Base-by-base conservation (phyloP, 1,140 invertebrate species). In the Trachymyrmex cornetzi region DNA sequence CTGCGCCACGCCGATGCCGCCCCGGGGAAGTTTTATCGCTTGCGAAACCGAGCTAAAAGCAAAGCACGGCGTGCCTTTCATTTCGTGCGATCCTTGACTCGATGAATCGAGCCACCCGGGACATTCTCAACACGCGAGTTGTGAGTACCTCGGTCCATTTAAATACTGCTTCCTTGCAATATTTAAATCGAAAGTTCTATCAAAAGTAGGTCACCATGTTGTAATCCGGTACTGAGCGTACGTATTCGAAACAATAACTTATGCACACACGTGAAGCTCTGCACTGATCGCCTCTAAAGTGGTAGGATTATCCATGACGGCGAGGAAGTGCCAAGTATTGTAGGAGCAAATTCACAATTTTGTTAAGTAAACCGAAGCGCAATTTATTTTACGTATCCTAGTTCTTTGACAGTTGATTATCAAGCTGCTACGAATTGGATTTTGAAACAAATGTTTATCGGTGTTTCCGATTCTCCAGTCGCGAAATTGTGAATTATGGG, bases 1-100 rank as follows among this genome's bases (percentile, higher is more conserved):
- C 66, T 14, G n/a, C 19, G 14, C 61, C 24, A 44, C 44, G 64
- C 30, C 14, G 38, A n/a, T 30, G 44, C 14, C 4, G 57, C 27
- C 50, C 14, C 30, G 22, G 34, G 22, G 2, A 57, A 44, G 66
- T 81, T 81, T 81, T 81, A 81, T 81, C 66, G 50, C 79, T 22
- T 34, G 22, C 48, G 50, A 53, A 53, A 30, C 19, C 16, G 27
- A 48, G 48, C 22, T 81, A 72, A 81, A 81, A 81, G 66, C 48
- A 55, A 34, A 22, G 12, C 19, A 71, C 50, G 48, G 61, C 77
- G 14, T 81, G 48, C 50, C 50, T 71, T 44, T 81, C 79, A 81
- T 81, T 72, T 72, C 55, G 66, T 34, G 66, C 66, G 50, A 55
- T 2, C 19, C 34, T 69, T 22, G 48, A 64, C 57, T 50, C 38